phyloP scores from a whole-genome alignment of 2,113 vertebrate genomes.

The Pygoscelis antarcticus region DNA sequence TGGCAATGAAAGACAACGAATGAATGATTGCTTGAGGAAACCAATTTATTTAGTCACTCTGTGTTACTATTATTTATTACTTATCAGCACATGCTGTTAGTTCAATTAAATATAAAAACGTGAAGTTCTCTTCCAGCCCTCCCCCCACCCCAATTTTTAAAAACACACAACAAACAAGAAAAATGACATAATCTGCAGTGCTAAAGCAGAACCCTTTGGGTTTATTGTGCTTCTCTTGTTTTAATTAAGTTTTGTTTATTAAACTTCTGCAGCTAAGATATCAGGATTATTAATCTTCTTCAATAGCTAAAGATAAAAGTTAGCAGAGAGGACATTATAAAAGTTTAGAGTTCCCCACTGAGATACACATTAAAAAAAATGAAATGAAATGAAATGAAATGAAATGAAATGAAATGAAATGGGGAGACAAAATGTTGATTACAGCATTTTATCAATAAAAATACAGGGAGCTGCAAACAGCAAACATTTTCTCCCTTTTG shows the following conservation, averaged over 20 bases:
- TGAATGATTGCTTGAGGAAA: constrained; percentile 86
- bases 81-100: constrained; percentile 84
- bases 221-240: constrained; percentile 55
- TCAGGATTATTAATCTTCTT: constrained; percentile 55
- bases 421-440: neutral
- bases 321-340: constrained; percentile 31
- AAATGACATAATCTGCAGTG: constrained; percentile 52
- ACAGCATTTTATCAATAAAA: constrained; percentile 19
- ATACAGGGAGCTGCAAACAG: neutral
- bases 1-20: constrained; percentile 82
- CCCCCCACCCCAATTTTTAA: neutral
- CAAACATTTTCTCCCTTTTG: neutral
- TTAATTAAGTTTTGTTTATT: constrained; percentile 66
- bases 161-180: constrained; percentile 59
- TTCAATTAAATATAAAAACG: constrained; percentile 85
- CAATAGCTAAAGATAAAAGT: constrained; percentile 47
- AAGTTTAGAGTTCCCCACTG: constrained; percentile 28
- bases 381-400: constrained; percentile 30
- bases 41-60: constrained; percentile 87
- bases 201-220: constrained; percentile 34
- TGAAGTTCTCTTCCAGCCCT: constrained; percentile 50
- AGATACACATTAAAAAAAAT: neutral
- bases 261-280: constrained; percentile 45
- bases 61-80: constrained; percentile 88
- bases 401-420: neutral